phyloP scores from a whole-genome alignment of 2,888 invertebrate genomes.

The Dryocosmus kuriphilus region DNA sequence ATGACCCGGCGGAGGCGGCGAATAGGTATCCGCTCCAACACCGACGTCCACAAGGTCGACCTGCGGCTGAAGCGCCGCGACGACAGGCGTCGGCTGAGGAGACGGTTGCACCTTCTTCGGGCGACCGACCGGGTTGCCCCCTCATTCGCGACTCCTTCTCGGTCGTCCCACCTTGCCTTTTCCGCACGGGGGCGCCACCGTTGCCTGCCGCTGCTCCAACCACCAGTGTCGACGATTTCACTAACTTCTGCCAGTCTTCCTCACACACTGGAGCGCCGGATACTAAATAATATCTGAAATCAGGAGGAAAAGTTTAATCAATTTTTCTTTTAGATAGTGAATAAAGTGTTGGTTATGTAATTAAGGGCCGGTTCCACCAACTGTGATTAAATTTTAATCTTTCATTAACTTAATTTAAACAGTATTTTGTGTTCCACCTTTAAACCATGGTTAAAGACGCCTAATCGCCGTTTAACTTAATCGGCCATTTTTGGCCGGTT shows the following conservation, averaged over 20 bases:
- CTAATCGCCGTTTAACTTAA: no score
- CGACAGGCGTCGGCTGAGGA: slow-evolving; percentile 67
- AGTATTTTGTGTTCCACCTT: no score
- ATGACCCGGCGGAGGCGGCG: slow-evolving; percentile 77
- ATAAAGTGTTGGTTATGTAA: no score
- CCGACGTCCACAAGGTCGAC: slow-evolving; percentile 69
- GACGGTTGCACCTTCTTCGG: slow-evolving; percentile 76
- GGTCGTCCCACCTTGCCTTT: slow-evolving; percentile 94
- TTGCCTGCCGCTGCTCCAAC: slow-evolving; percentile 85
- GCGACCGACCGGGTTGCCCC: slow-evolving; percentile 78
- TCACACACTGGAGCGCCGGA: slow-evolving; percentile 95
- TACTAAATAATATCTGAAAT: slow-evolving; percentile 89
- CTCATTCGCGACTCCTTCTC: slow-evolving; percentile 94
- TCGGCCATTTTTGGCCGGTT: no score
- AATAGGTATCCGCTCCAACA: slow-evolving; percentile 73
- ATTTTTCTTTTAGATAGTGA: not conserved
- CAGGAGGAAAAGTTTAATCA: not conserved
- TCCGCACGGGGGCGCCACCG: slow-evolving; percentile 83
- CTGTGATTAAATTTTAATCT: no score
- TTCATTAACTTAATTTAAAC: no score
- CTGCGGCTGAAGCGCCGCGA: slow-evolving; percentile 61
- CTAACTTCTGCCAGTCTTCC: slow-evolving; percentile 96
- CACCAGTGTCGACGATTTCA: slow-evolving; percentile 82
- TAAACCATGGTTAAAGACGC: no score
- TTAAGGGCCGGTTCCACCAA: no score